Evolutionary conservation across 2,888 invertebrate species (phyloP).

Genomic region (Sylvicola fuscatus): DNA sequence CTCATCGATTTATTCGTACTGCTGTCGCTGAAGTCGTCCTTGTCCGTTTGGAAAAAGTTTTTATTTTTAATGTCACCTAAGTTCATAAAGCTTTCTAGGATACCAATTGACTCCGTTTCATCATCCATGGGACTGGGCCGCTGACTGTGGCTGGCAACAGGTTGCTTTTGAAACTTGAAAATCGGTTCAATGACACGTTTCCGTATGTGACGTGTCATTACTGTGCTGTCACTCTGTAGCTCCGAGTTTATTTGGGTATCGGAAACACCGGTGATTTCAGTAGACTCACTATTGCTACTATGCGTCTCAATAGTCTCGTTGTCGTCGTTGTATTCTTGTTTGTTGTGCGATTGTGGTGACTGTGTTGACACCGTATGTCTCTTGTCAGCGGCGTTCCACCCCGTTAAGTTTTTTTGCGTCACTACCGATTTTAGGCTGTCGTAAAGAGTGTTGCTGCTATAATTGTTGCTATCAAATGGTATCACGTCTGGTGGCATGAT

Average conservation of each 20-base stretch:
- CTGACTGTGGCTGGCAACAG: not conserved
- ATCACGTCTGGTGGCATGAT: conserved; percentile 44
- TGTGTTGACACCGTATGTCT: conserved; percentile 6
- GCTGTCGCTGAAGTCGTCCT: conserved; percentile 1
- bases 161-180: conserved; percentile 1
- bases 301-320: conserved; percentile 12
- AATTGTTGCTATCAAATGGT: conserved; percentile 34
- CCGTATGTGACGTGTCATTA: conserved; percentile 1
- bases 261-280: conserved; percentile 22
- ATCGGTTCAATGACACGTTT: not conserved
- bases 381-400: conserved; percentile 33
- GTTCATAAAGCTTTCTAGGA: conserved; percentile 4
- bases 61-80: conserved; percentile 1
- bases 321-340: conserved; percentile 2
- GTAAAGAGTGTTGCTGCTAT: conserved; percentile 20
- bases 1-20: conserved; percentile 4
- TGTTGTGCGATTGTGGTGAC: not conserved
- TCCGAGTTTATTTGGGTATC: conserved; percentile 16
- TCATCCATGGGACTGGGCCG: not conserved
- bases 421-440: conserved; percentile 8
- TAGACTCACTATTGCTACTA: conserved; percentile 22
- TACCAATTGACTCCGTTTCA: not conserved
- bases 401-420: conserved; percentile 43
- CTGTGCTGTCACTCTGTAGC: not conserved
- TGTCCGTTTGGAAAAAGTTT: conserved; percentile 1